Evolutionary conservation across 2,113 vertebrate species (phyloP).

Genomic region (Engraulis encrasicolus): DNA sequence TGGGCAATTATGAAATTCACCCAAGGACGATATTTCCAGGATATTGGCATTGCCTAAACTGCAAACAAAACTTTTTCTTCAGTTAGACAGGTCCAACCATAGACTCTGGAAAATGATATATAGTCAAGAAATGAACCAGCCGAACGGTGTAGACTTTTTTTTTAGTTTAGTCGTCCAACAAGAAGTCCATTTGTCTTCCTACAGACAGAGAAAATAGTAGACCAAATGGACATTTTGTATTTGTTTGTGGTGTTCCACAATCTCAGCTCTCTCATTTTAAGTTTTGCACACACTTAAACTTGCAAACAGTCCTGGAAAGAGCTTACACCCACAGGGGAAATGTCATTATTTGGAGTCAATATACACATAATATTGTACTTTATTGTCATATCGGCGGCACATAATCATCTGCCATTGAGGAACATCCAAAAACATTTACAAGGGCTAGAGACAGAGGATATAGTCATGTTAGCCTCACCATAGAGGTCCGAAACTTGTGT

Average conservation of each 20-base stretch:
- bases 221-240: background rate
- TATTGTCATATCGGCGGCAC: background rate
- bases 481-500: background rate
- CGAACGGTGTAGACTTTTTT: background rate
- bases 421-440: background rate
- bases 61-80: too few relatives aligned
- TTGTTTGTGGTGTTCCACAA: background rate
- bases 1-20: too few relatives aligned
- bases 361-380: background rate
- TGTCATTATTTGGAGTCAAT: background rate
- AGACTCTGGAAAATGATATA: background rate
- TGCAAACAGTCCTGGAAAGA: background rate
- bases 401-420: background rate
- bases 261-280: too few relatives aligned
- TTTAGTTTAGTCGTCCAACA: background rate
- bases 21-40: too few relatives aligned
- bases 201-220: background rate
- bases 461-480: background rate
- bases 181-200: background rate
- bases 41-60: too few relatives aligned
- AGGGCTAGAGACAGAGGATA: background rate
- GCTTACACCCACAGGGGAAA: background rate
- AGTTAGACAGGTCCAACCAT: background rate
- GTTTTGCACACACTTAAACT: too few relatives aligned
- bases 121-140: background rate